Conservation (phyloP, 2,888 invertebrate species). For the Parascotia fuliginaria region DNA sequence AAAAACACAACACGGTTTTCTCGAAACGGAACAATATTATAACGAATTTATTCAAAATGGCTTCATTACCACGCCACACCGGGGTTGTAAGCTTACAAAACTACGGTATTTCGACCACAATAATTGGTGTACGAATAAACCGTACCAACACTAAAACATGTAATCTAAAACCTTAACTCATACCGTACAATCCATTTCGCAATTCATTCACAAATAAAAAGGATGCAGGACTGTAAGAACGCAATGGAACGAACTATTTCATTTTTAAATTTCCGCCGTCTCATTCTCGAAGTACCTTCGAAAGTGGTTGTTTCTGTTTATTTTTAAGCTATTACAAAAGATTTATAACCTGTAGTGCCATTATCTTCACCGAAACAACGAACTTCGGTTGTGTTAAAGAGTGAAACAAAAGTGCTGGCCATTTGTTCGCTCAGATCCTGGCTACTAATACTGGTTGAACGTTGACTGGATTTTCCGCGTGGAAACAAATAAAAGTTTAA, state of each 20-base stretch:
- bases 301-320: conserved; percentile 55
- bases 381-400: conserved; percentile 52
- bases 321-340: conserved; percentile 68
- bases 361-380: conserved; percentile 64
- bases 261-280: conserved; percentile 20
- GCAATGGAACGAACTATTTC: conserved; percentile 26
- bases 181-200: conserved; percentile 16
- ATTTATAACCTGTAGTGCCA: conserved; percentile 65
- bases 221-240: conserved; percentile 1
- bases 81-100: conserved; percentile 46
- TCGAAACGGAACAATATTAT: conserved; percentile 28
- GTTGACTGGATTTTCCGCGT: conserved; percentile 29
- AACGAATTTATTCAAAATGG: conserved; percentile 44
- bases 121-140: conserved; percentile 20
- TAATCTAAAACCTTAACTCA: conserved; percentile 9
- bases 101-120: conserved; percentile 39
- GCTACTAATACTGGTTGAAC: conserved; percentile 35
- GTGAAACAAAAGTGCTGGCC: conserved; percentile 37
- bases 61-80: conserved; percentile 40
- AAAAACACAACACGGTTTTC: conserved; percentile 10
- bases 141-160: conserved; percentile 14
- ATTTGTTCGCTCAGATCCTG: conserved; percentile 57
- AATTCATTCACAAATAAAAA: not conserved
- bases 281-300: conserved; percentile 19
- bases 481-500: conserved; percentile 25